These are phyloP conservation scores for Theocolax elegans DNA, from an alignment of 1,140 invertebrate species.

Conservation along the genomic window DNA sequence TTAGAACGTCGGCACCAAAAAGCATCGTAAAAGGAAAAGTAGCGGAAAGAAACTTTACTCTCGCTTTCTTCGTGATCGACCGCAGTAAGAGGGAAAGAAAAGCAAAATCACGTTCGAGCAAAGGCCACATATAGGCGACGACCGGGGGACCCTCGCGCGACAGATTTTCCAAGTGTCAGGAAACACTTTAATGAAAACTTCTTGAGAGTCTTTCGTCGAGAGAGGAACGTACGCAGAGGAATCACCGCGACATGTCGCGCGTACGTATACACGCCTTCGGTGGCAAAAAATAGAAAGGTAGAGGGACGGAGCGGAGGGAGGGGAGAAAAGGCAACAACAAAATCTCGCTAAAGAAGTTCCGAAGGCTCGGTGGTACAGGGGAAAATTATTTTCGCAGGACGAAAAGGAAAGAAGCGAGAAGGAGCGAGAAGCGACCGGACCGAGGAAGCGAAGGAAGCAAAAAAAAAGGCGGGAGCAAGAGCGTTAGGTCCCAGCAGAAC, in stretches of 20 bases:
- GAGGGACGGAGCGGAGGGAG: background rate
- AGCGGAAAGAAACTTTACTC: background rate
- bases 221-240: background rate
- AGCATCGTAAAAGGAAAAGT: background rate
- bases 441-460: background rate
- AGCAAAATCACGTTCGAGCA: slow-evolving; percentile 8
- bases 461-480: background rate
- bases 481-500: slow-evolving; percentile 23
- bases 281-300: background rate
- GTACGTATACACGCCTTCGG: background rate
- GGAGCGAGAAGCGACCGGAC: background rate
- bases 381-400: slow-evolving; percentile 28
- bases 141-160: background rate
- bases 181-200: slow-evolving; percentile 34
- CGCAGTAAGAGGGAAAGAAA: background rate
- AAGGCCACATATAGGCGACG: background rate
- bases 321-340: background rate
- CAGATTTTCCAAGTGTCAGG: slow-evolving; percentile 31
- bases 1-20: background rate
- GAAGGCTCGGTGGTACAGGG: background rate
- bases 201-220: background rate
- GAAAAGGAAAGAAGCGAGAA: background rate
- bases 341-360: background rate
- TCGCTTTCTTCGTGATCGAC: background rate
- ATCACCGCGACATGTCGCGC: background rate